Percentiles rank a stretch among this genome's conserved stretches.
These are phyloP conservation scores for Brachynemurus nebulosus DNA, from an alignment of 2,888 invertebrate genomes.

Conservation along the genomic window DNA sequence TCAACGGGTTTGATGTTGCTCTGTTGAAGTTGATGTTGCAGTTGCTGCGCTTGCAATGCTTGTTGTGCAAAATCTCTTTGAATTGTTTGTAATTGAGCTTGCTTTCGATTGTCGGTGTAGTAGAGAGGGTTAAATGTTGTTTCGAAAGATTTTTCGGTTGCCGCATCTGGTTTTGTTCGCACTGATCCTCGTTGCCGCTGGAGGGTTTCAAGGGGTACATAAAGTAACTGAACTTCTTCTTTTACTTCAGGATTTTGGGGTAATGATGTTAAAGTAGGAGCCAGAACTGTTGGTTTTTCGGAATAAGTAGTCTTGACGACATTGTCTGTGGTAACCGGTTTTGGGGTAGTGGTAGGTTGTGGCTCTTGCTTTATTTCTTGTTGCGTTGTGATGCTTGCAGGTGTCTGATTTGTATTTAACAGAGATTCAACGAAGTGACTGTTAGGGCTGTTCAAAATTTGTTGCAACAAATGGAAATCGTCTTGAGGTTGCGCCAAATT, in stretches of 20 bases:
- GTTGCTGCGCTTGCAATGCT: conserved; percentile 29
- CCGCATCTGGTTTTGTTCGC: conserved; percentile 7
- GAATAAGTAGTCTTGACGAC: conserved; percentile 7
- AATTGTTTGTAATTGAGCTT: conserved; percentile 23
- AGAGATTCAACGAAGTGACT: conserved; percentile 3
- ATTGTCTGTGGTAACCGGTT: conserved; percentile 7
- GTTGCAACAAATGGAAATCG: conserved; percentile 9
- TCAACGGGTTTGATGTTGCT: conserved; percentile 20
- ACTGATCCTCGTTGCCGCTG: conserved; percentile 20
- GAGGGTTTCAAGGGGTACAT: conserved; percentile 67
- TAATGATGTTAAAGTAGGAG: conserved; percentile 12
- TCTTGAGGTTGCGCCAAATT: conserved; percentile 10
- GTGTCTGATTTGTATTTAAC: conserved; percentile 16
- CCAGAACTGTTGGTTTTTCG: conserved; percentile 12
- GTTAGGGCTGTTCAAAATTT: conserved; percentile 7
- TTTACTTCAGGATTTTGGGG: conserved; percentile 7
- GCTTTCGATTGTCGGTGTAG: conserved; percentile 11
- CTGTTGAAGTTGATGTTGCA: conserved; percentile 27
- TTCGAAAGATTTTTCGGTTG: conserved; percentile 14
- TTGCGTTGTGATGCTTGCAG: conserved; percentile 14
- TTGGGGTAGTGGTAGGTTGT: conserved; percentile 10
- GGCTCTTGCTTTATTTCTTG: not conserved
- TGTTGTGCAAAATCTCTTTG: conserved; percentile 30
- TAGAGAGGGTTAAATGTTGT: not conserved
- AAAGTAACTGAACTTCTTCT: conserved; percentile 64